Evolutionary conservation across 2,797 vertebrate species (phyloP).

Genomic region (Phyllotis vaccarum): DNA sequence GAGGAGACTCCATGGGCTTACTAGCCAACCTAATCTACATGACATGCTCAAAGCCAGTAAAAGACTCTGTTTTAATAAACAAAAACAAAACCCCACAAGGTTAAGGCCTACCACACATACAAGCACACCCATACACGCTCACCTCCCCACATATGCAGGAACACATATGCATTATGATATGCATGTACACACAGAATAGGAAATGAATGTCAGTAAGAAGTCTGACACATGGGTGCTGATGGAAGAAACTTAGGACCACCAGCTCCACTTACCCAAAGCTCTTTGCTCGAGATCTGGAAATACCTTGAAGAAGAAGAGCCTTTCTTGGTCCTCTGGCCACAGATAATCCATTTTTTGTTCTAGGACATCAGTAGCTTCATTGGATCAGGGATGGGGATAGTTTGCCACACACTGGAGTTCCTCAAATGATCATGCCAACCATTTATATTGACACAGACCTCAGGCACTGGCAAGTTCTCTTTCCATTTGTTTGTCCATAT

Average conservation of each 20-base stretch:
- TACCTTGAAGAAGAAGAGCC: background rate
- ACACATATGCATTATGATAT: background rate
- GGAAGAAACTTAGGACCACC: background rate
- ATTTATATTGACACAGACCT: constrained; percentile 26
- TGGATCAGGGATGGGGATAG: background rate
- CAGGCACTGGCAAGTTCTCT: constrained; percentile 53
- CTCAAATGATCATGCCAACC: background rate
- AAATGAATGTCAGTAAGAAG: background rate
- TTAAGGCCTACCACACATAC: background rate
- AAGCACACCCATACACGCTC: rapidly evolving
- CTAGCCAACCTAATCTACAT: background rate
- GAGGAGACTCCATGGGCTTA: background rate
- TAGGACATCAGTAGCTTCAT: background rate
- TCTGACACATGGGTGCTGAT: background rate
- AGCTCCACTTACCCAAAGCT: background rate
- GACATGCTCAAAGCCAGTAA: background rate
- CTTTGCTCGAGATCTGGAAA: background rate
- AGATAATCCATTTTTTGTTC: background rate
- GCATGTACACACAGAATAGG: background rate
- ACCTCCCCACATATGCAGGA: background rate
- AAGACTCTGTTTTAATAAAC: background rate
- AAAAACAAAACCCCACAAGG: background rate
- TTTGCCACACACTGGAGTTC: constrained; percentile 46
- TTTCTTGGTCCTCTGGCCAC: background rate
- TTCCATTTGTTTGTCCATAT: constrained; percentile 62